A percentile compares a stretch with the other conserved stretches of the same genome.
These are phyloP conservation scores for Sturnus vulgaris DNA, from an alignment of 2,113 vertebrate species.

Conservation along the genomic window DNA sequence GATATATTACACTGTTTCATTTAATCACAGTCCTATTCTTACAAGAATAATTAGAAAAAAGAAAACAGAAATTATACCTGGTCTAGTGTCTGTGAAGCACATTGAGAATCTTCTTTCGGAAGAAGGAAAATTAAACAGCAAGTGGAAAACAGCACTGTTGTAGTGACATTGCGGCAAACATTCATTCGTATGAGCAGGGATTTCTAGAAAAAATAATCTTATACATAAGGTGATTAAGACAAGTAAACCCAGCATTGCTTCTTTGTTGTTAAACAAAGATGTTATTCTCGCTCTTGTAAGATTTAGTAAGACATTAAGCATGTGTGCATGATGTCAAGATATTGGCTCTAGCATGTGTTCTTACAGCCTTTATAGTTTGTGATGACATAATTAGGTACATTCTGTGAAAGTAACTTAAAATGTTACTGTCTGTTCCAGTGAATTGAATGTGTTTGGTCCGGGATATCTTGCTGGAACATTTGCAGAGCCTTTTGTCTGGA, in stretches of 20 bases:
- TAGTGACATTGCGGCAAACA: slow-evolving; percentile 27
- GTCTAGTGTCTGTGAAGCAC: neutral
- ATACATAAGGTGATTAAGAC: slow-evolving; percentile 59
- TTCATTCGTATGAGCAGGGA: slow-evolving; percentile 15
- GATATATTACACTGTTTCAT: neutral
- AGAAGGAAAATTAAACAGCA: slow-evolving; percentile 40
- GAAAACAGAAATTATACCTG: neutral
- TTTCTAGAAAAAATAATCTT: slow-evolving; percentile 54
- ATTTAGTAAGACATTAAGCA: slow-evolving; percentile 61
- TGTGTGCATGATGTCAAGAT: slow-evolving; percentile 68
- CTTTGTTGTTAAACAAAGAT: slow-evolving; percentile 72
- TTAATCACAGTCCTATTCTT: neutral
- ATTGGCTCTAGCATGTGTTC: slow-evolving; percentile 62
- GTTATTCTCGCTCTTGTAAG: slow-evolving; percentile 61
- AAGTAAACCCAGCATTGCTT: slow-evolving; percentile 46
- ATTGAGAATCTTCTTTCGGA: slow-evolving; percentile 16
- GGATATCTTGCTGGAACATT: slow-evolving; percentile 37
- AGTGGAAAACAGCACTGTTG: slow-evolving; percentile 26
- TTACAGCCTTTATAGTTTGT: slow-evolving; percentile 52
- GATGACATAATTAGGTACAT: slow-evolving; percentile 69
- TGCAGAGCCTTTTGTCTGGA: slow-evolving; percentile 4
- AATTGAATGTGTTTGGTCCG: neutral
- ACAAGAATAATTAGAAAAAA: neutral
- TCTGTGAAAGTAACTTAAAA: slow-evolving; percentile 62
- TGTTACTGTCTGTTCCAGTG: slow-evolving; percentile 47